A percentile compares a stretch with the other conserved stretches of the same genome.
Conservation (phyloP, 2,113 vertebrate genomes). For the Heliornis fulica region DNA sequence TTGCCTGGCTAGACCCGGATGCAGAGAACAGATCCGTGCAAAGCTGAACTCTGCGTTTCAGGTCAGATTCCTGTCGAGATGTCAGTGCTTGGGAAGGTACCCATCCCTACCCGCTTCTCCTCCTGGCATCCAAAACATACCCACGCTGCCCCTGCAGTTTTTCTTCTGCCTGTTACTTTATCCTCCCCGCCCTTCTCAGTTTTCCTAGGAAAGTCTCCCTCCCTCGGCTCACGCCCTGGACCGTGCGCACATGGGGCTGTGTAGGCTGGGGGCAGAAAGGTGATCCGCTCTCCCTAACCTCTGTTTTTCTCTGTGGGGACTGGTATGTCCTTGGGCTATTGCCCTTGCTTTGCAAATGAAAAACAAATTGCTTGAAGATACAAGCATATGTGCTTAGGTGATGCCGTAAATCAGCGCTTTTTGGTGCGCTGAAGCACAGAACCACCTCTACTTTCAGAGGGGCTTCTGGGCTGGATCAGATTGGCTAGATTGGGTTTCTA, state of each 20-base stretch:
- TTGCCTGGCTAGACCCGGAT: not conserved
- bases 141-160: not conserved
- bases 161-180: not conserved
- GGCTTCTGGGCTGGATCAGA: not conserved
- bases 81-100: not conserved
- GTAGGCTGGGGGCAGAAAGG: not conserved
- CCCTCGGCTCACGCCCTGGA: not conserved
- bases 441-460: not conserved
- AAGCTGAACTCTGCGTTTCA: not conserved
- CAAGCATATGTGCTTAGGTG: not conserved
- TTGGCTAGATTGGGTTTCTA: not conserved
- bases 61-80: not conserved
- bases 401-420: not conserved
- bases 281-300: not conserved
- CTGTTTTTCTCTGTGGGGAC: not conserved
- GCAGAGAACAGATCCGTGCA: not conserved
- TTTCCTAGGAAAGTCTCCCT: not conserved
- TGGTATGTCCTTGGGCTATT: not conserved
- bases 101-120: not conserved
- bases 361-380: not conserved
- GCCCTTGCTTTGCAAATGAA: not conserved
- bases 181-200: not conserved
- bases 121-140: not conserved
- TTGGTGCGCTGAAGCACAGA: not conserved
- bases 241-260: not conserved